A percentile compares a stretch with the other conserved stretches of the same genome.
Conservation (phyloP, 2,888 invertebrate genomes). For the Mimachlamys varia region DNA sequence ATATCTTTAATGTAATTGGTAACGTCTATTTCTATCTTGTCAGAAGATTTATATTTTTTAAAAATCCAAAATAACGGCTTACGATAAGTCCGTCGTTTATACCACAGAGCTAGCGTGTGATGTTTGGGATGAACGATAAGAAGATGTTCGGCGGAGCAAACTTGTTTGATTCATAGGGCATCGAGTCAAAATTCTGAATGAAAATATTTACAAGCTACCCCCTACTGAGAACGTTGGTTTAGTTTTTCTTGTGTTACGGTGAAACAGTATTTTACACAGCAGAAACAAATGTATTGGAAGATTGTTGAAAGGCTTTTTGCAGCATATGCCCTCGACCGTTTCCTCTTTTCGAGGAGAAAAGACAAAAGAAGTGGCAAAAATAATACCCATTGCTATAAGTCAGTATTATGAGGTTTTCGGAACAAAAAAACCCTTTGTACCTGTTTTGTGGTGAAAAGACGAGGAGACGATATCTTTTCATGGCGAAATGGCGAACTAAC, state of each 20-base stretch:
- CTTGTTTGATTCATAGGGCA: neutral
- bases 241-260: neutral
- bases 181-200: conserved; percentile 28
- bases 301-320: too few relatives aligned
- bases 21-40: neutral
- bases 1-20: neutral
- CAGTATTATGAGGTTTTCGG: too few relatives aligned
- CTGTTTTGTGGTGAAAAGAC: too few relatives aligned
- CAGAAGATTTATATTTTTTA: neutral
- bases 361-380: too few relatives aligned
- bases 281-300: too few relatives aligned
- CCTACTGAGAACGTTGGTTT: neutral
- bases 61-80: neutral
- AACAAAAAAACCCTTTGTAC: too few relatives aligned
- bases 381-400: too few relatives aligned
- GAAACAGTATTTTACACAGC: too few relatives aligned
- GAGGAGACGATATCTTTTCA: too few relatives aligned
- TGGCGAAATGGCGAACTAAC: too few relatives aligned
- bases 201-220: neutral
- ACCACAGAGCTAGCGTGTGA: neutral
- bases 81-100: conserved; percentile 4
- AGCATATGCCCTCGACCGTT: too few relatives aligned
- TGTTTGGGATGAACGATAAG: neutral
- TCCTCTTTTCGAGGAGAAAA: too few relatives aligned
- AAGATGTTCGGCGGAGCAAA: neutral